Conservation (phyloP, 2,113 vertebrate species). For the Dromaius novaehollandiae region DNA sequence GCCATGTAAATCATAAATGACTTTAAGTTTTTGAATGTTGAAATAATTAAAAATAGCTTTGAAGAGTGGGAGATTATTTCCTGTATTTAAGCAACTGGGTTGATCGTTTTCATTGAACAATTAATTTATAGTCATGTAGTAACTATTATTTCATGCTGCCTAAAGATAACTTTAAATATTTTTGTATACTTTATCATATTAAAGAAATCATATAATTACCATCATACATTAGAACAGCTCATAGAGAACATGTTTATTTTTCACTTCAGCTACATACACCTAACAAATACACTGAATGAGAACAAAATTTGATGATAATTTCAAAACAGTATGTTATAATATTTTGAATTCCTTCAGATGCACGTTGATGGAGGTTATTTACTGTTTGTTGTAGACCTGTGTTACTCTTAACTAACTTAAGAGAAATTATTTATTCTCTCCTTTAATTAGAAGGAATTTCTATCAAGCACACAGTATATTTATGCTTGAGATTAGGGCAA, state of each 20-base stretch:
- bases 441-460: not conserved
- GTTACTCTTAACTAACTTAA: not conserved
- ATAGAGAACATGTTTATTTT: not conserved
- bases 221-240: not conserved
- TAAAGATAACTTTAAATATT: not conserved
- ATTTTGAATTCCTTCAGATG: not conserved
- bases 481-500: not conserved
- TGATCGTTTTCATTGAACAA: not conserved
- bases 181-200: not conserved
- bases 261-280: not conserved
- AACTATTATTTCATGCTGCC: not conserved
- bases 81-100: not conserved
- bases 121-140: not conserved
- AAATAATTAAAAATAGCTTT: not conserved
- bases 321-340: not conserved
- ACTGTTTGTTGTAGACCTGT: not conserved
- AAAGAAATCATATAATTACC: not conserved
- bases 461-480: not conserved
- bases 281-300: not conserved
- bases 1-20: constrained; percentile 1
- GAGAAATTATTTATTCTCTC: not conserved
- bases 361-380: not conserved
- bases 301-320: not conserved
- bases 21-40: not conserved
- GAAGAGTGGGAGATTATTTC: not conserved